phyloP scores from a whole-genome alignment of 2,113 vertebrate species.

The Megaceryle torquata region DNA sequence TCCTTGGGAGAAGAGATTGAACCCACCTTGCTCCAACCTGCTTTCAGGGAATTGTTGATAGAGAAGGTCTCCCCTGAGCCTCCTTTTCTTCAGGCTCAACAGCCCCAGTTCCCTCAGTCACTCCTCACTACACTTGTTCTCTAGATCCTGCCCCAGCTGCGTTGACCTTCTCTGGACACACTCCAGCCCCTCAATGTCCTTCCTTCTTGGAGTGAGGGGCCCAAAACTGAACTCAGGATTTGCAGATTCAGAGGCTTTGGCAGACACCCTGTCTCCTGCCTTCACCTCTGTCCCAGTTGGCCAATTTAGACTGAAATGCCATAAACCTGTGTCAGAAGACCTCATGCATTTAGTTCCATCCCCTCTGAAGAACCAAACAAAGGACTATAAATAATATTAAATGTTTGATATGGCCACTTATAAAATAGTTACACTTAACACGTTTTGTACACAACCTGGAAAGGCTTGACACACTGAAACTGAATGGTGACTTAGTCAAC shows the following conservation, averaged over 20 bases:
- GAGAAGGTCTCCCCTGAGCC: too few relatives aligned
- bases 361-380: neutral
- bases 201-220: neutral
- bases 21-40: too few relatives aligned
- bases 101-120: neutral
- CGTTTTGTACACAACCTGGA: neutral
- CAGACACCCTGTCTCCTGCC: too few relatives aligned
- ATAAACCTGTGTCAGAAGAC: neutral
- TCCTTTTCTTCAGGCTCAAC: too few relatives aligned
- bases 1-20: too few relatives aligned
- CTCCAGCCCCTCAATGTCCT: neutral
- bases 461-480: neutral
- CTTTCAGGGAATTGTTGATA: too few relatives aligned
- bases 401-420: neutral
- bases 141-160: neutral
- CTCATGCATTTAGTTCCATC: neutral
- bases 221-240: neutral
- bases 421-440: neutral
- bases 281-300: neutral
- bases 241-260: neutral
- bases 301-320: neutral
- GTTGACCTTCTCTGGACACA: neutral
- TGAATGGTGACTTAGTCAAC: neutral
- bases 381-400: neutral
- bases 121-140: neutral